Evolutionary conservation across 1,140 invertebrate species (phyloP), one percentile per base, ranked within the genome.

Genomic region (Pinna nobilis): DNA sequence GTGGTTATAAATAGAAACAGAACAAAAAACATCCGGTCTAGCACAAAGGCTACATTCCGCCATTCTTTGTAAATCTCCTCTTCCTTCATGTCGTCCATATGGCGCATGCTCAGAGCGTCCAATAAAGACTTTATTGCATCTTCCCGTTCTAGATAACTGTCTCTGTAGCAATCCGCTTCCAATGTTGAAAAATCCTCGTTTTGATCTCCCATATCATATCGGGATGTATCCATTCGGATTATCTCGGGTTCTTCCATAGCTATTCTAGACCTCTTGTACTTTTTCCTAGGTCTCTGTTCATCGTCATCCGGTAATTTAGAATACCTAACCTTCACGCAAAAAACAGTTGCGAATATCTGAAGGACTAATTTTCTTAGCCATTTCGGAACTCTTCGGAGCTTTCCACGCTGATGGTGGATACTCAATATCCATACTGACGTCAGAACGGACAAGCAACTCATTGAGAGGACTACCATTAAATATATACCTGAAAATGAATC

Each of bases 1-100:
- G 88, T 76, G 0, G 91, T 92, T 30, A 90, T 78, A 1, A 91
- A 60, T 35, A 91, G 86, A 82, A 92, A 92, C 3, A 92, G 74
- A 87, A 91, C 91, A 80, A 92, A 92, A 13, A 92, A 86, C 11
- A 92, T 81, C n/a, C 90, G 78, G 79, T 92, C 91, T 6, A 92
- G 84, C 28, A 90, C 88, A 73, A 89, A 87, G 13, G 91, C 92
- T 9, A 92, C 85, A 70, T 90, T 85, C 25, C 90, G 74, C 91
- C 91, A 92, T 79, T 92, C 90, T 37, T 90, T 82, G 33, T 89
- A 88, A 1, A 89, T 71, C 23, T 79, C 70, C 44, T 85, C 79
- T 41, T 83, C 82, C n/a, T 70, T 60, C 4, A 77, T 57, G 23
- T 87, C 84, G 7, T 78, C 71, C 1, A 60, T 47, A 18, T 85